Base-by-base conservation (phyloP, 2,797 vertebrate genomes). In the Bovichtus diacanthus region DNA sequence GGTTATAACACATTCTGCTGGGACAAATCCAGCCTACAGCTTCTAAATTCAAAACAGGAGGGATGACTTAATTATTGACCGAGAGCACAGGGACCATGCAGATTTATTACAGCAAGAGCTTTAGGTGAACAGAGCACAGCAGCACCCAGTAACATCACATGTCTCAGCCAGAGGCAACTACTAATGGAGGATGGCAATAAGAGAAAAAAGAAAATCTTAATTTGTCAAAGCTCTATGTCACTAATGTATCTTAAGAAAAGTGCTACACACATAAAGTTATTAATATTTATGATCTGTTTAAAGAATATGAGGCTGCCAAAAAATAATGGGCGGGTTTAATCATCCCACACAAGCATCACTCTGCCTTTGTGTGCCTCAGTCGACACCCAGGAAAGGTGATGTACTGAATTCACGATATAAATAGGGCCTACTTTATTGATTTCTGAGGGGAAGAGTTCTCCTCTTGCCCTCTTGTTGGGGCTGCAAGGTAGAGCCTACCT, bases 351-450 rank as follows among this genome's bases (percentile, higher is more conserved):
- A 50, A 47, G 27, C 15, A 39, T 59, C 31, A 19, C 15, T 21
- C 39, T 41, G 9, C 4, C 10, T 43, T 66, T 43, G 44, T 74
- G 43, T 74, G 29, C 23, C 29, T 72, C 23, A 31, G 29, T 10
- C 3, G 21, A 41, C 25, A 18, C 47, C 46, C 1, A 15, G 21
- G 36, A 23, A 70, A 63, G 25, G 18, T 38, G 27, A 50, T 43
- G 59, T 10, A 27, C 60, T 53, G 9, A 54, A 25, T 25, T 39
- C 50, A 34, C 13, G 9, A 54, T 19, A 25, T 16, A 50, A n/a
- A n/a, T 53, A 41, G 62, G 25, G 67, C 25, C 63, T n/a, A 18
- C 36, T 65, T 54, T 13, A 72, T 58, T 65, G 70, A 56, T 75
- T 80, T 74, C 54, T 55, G 54, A 23, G 29, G 16, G 31, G 34